Evolutionary conservation across 2,797 vertebrate genomes (phyloP).

Genomic region (Rhincodon typus): DNA sequence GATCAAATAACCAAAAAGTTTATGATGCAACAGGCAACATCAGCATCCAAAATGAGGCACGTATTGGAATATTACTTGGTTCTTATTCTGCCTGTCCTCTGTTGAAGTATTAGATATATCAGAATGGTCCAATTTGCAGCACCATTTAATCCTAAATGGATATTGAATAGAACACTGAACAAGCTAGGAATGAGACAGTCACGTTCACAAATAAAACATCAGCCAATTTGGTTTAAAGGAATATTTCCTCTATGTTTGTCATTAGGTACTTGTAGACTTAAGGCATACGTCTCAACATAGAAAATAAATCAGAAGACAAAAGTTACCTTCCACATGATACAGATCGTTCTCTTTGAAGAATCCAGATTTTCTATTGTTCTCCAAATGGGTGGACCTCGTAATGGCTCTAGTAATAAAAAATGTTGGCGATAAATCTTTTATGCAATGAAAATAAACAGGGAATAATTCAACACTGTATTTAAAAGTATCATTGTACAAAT

Average conservation of each 20-base stretch:
- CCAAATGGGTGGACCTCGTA: slow-evolving; percentile 13
- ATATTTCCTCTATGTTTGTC: background rate
- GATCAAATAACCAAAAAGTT: no score
- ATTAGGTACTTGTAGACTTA: background rate
- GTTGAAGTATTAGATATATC: background rate
- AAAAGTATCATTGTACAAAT: background rate
- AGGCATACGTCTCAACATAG: background rate
- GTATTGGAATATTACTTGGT: no score
- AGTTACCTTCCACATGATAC: slow-evolving; percentile 30
- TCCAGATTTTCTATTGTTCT: slow-evolving; percentile 8
- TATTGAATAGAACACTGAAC: background rate
- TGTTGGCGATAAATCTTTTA: background rate
- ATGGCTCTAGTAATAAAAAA: slow-evolving; percentile 19
- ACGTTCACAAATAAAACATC: background rate
- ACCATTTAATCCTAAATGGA: background rate
- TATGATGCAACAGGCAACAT: no score
- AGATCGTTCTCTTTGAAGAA: background rate
- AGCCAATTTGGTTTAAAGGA: background rate
- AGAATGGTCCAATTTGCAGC: background rate
- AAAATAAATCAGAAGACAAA: background rate
- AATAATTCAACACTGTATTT: background rate
- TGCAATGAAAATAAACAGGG: background rate
- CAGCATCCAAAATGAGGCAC: no score
- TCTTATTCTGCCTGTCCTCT: background rate
- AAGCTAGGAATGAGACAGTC: background rate